phyloP scores from a whole-genome alignment of 2,797 vertebrate species.

The Myotis pilosus region DNA sequence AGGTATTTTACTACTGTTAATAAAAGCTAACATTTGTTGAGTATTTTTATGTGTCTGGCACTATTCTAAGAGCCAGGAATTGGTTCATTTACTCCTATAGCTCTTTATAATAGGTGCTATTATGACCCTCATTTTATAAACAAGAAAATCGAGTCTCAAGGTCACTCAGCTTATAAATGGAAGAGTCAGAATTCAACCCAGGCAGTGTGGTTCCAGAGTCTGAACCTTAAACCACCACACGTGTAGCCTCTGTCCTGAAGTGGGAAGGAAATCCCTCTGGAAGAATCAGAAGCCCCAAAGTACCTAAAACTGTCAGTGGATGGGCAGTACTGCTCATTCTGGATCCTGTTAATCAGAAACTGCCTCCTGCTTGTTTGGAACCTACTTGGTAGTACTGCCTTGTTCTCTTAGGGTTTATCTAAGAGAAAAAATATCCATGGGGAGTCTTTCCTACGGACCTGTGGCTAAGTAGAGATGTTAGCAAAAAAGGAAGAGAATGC shows the following conservation, averaged over 20 bases:
- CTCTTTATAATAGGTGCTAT: not conserved
- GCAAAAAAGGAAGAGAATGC: not conserved
- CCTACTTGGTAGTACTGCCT: not conserved
- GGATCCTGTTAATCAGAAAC: not conserved
- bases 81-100: not conserved
- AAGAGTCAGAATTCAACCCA: not conserved
- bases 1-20: not conserved
- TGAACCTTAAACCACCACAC: not conserved
- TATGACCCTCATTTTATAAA: not conserved
- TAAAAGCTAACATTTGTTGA: slow-evolving; percentile 9
- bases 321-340: not conserved
- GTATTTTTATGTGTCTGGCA: not conserved
- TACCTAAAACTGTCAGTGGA: not conserved
- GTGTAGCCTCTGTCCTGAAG: not conserved
- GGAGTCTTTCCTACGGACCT: not conserved
- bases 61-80: not conserved
- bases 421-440: not conserved
- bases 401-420: not conserved
- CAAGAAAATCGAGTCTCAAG: not conserved
- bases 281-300: not conserved
- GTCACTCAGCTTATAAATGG: not conserved
- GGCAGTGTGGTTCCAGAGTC: not conserved
- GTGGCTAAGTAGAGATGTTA: not conserved
- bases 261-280: not conserved
- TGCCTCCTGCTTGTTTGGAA: not conserved